Evolutionary conservation across 1,140 invertebrate species (phyloP).

Genomic region (Hycleus phaleratus): DNA sequence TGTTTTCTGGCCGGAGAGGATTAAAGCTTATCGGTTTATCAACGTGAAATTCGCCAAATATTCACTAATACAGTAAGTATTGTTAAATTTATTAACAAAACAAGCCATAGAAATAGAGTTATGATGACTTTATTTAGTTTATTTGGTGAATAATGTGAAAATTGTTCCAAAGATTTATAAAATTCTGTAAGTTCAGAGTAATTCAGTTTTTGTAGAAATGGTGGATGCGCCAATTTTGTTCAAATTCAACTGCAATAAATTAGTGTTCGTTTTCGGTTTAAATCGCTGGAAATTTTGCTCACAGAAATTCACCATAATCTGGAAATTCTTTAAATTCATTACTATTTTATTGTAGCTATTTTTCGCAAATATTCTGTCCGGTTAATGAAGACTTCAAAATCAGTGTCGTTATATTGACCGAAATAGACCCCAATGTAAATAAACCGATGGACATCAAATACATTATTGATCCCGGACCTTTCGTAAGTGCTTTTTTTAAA

Average conservation of each 20-base stretch:
- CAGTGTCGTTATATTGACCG: conserved; percentile 21
- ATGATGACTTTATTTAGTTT: too few species aligned
- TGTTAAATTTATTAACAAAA: not conserved
- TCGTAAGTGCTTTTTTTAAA: not conserved
- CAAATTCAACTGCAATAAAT: too few species aligned
- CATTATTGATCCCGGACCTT: not conserved
- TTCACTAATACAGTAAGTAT: conserved; percentile 1
- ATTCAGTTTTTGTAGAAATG: too few species aligned
- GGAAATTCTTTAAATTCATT: not conserved
- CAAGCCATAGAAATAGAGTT: too few species aligned
- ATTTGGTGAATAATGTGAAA: too few species aligned
- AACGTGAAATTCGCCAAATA: conserved; percentile 19
- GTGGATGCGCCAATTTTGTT: too few species aligned
- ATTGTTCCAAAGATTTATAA: too few species aligned
- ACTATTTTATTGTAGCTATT: conserved; percentile 15
- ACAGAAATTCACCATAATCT: too few species aligned
- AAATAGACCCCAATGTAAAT: conserved; percentile 18
- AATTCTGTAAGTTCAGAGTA: too few species aligned
- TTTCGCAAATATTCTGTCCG: conserved; percentile 21
- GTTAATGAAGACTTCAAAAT: conserved; percentile 25
- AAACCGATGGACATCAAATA: conserved; percentile 18
- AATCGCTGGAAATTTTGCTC: too few species aligned
- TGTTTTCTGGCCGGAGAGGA: conserved; percentile 29
- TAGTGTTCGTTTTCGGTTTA: too few species aligned
- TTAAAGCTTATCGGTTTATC: conserved; percentile 24